Base-by-base conservation (phyloP, 1,140 invertebrate species). In the Habropoda laboriosa region DNA sequence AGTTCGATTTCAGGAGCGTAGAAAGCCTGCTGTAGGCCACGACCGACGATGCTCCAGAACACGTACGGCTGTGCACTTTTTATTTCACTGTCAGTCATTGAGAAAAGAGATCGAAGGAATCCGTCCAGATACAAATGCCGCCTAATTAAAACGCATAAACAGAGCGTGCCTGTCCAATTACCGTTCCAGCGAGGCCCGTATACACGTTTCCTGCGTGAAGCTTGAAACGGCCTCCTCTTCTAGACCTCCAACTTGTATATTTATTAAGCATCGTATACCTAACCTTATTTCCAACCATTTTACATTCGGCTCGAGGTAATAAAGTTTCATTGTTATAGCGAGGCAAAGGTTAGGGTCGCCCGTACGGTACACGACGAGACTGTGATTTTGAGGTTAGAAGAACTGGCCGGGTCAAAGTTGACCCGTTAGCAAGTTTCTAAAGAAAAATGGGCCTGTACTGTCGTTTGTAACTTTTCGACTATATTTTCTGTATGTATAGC, bases 111-210 rank as follows among this genome's bases (percentile, higher is more conserved):
- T 61, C 32, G 61, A 71, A 79, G 40, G 51, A 79, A 79, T 85
- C 45, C 61, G n/a, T 6, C 38, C 13, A 51, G 38, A 42, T 71
- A 71, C 64, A 79, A 81, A 77, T 32, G 71, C 58, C 66, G 18
- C 81, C 87, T 90, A 91, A 92, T 92, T 92, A 92, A 91, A 90
- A 80, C 87, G 88, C 89, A 90, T 73, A 92, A 92, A 91, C 91
- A 92, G 91, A 92, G 91, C 91, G 90, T 91, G 90, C 87, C 76
- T 83, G 53, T 73, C 82, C 87, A 91, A 91, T 90, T 91, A 89
- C 85, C 80, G 87, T 88, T 89, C 85, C 82, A 86, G n/a, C 76
- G 67, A 73, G 67, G 71, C 74, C 72, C n/a, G n/a, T n/a, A n/a
- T n/a, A 72, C 75, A 68, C 61, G 64, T 80, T 81, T 66, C 78